These are phyloP conservation scores for Sebastes hubbsi DNA, from an alignment of 2,797 vertebrate genomes.

Conservation along the genomic window DNA sequence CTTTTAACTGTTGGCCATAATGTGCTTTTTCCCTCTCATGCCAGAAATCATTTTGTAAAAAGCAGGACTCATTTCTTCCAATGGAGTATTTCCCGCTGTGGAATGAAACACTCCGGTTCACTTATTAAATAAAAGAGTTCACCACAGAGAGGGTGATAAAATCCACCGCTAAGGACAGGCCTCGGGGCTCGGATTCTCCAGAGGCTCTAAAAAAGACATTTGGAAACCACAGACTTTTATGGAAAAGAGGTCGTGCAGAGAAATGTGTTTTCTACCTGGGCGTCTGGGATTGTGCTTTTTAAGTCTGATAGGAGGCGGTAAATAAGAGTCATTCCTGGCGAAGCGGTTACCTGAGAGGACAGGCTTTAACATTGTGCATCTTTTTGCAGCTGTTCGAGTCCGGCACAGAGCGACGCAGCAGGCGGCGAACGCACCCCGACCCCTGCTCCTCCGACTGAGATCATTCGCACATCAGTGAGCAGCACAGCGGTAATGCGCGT, in stretches of 20 bases:
- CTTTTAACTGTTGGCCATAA: slow-evolving; percentile 7
- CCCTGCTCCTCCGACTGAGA: slow-evolving; percentile 4
- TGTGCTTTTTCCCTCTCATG: slow-evolving; percentile 6
- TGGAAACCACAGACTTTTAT: background rate
- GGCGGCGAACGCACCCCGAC: slow-evolving; percentile 5
- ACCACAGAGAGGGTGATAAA: slow-evolving; percentile 10
- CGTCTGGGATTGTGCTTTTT: background rate
- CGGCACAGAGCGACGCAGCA: background rate
- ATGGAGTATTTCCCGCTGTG: slow-evolving; percentile 21
- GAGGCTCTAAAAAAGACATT: background rate
- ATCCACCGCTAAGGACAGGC: slow-evolving; percentile 26
- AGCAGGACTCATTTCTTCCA: slow-evolving; percentile 33
- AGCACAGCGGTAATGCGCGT: slow-evolving; percentile 16
- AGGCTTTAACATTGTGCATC: background rate
- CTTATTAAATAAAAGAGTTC: slow-evolving; percentile 30
- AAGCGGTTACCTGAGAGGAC: slow-evolving; percentile 3
- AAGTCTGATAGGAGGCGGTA: slow-evolving; percentile 15
- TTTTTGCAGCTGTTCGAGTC: background rate
- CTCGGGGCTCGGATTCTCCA: background rate
- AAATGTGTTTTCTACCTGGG: background rate
- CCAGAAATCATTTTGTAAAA: slow-evolving; percentile 27
- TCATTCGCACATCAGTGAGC: slow-evolving; percentile 45
- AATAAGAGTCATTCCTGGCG: slow-evolving; percentile 21
- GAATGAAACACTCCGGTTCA: slow-evolving; percentile 26
- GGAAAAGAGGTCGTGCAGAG: background rate